These are phyloP conservation scores for Tenebrio molitor DNA, from an alignment of 1,140 invertebrate genomes.

Conservation along the genomic window DNA sequence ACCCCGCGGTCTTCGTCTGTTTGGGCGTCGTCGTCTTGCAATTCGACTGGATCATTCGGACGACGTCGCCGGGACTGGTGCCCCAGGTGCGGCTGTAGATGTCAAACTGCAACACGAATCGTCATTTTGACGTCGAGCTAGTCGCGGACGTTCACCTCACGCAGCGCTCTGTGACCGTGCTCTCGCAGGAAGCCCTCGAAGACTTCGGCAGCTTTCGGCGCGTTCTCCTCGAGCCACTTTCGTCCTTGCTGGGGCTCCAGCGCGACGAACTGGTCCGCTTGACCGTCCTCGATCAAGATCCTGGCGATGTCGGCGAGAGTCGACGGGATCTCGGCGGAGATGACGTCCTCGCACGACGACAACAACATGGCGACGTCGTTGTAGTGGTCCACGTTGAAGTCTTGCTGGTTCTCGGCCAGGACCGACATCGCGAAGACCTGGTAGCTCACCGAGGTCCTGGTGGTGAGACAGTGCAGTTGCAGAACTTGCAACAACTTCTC, in stretches of 20 bases:
- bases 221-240: slow-evolving; percentile 72
- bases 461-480: slow-evolving; percentile 65
- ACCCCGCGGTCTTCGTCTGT: slow-evolving; percentile 55
- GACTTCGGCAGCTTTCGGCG: slow-evolving; percentile 67
- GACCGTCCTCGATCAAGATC: slow-evolving; percentile 68
- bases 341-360: slow-evolving; percentile 75
- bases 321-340: slow-evolving; percentile 78
- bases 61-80: slow-evolving; percentile 73
- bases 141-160: slow-evolving; percentile 72
- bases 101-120: slow-evolving; percentile 75
- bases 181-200: slow-evolving; percentile 75
- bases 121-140: no score
- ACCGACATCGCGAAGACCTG: slow-evolving; percentile 71
- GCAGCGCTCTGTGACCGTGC: slow-evolving; percentile 81
- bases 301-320: slow-evolving; percentile 70
- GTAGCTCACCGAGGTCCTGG: slow-evolving; percentile 67
- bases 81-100: slow-evolving; percentile 77
- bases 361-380: slow-evolving; percentile 75
- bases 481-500: slow-evolving; percentile 54
- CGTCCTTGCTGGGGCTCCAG: slow-evolving; percentile 69
- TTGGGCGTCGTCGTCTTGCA: slow-evolving; percentile 58
- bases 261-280: slow-evolving; percentile 70
- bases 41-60: slow-evolving; percentile 74
- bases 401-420: slow-evolving; percentile 69
- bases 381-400: slow-evolving; percentile 73